These are phyloP conservation scores for Magallana ariakensis DNA, from an alignment of 1,140 invertebrate species.

Conservation along the genomic window DNA sequence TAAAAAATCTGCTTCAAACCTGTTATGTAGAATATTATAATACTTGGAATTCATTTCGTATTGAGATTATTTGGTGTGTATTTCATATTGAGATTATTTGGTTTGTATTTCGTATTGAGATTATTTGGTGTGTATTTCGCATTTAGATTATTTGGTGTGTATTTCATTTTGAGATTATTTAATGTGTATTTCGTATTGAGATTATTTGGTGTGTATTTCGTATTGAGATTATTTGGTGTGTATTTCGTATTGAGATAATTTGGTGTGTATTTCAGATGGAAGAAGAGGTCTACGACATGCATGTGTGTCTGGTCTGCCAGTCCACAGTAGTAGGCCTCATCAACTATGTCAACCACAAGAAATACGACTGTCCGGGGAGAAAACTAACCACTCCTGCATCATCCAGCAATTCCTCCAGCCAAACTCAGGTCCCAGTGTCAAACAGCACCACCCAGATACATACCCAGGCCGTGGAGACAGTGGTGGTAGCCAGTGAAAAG, in stretches of 20 bases:
- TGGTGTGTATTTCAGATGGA: slow-evolving; percentile 47
- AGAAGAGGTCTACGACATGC: slow-evolving; percentile 76
- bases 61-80: slow-evolving; percentile 19
- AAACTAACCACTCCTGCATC: slow-evolving; percentile 32
- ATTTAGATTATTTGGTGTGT: slow-evolving; percentile 10
- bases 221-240: no score
- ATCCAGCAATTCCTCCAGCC: slow-evolving; percentile 72
- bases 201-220: slow-evolving; percentile 23
- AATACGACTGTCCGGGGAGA: slow-evolving; percentile 82
- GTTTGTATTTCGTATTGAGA: neutral
- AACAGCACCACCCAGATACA: neutral
- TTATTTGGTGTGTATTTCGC: slow-evolving; percentile 23
- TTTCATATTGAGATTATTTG: slow-evolving; percentile 7
- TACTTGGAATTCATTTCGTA: neutral
- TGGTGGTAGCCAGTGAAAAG: neutral
- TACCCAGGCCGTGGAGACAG: neutral
- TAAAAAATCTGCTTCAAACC: neutral
- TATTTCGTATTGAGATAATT: slow-evolving; percentile 23
- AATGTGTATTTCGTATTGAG: no score
- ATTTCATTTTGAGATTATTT: no score
- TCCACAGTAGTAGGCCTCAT: slow-evolving; percentile 88
- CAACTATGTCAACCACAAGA: slow-evolving; percentile 90
- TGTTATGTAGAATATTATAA: neutral
- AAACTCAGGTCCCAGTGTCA: slow-evolving; percentile 66
- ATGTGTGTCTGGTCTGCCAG: slow-evolving; percentile 92